Conservation (phyloP, 1,140 invertebrate species). For the Drosophila bocqueti region DNA sequence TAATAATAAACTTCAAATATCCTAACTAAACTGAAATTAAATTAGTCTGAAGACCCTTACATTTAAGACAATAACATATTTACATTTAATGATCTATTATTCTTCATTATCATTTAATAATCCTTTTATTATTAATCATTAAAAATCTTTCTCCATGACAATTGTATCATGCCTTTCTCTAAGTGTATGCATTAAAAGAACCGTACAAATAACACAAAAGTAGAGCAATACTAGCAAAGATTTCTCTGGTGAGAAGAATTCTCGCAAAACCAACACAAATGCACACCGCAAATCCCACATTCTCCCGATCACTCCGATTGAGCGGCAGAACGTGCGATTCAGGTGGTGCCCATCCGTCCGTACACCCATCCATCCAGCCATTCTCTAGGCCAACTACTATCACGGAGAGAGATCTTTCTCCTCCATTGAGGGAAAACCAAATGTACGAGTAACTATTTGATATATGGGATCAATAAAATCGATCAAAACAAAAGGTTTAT, state of each 20-base stretch:
- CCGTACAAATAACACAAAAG: constrained; percentile 55
- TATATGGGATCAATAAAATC: constrained; percentile 56
- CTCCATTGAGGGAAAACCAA: constrained; percentile 26
- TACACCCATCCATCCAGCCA: constrained; percentile 4
- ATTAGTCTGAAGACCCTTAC: neutral
- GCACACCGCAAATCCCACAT: constrained; percentile 20
- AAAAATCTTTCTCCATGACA: neutral
- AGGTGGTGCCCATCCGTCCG: constrained; percentile 46
- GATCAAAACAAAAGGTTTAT: constrained; percentile 54
- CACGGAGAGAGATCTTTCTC: constrained; percentile 15
- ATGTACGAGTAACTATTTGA: constrained; percentile 40
- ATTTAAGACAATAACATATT: too few species aligned
- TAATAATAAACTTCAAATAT: neutral
- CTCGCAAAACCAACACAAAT: constrained; percentile 24
- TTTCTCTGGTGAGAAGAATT: constrained; percentile 15
- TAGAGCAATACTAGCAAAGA: constrained; percentile 45
- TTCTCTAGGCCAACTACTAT: constrained; percentile 31
- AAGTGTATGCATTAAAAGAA: constrained; percentile 40
- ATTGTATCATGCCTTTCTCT: too few species aligned
- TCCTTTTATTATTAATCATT: neutral
- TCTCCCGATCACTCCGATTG: constrained; percentile 28
- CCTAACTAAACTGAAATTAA: neutral
- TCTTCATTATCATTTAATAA: neutral
- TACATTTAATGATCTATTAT: neutral
- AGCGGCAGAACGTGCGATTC: constrained; percentile 38